Conservation (phyloP, 2,888 invertebrate species). For the Oligia latruncula region DNA sequence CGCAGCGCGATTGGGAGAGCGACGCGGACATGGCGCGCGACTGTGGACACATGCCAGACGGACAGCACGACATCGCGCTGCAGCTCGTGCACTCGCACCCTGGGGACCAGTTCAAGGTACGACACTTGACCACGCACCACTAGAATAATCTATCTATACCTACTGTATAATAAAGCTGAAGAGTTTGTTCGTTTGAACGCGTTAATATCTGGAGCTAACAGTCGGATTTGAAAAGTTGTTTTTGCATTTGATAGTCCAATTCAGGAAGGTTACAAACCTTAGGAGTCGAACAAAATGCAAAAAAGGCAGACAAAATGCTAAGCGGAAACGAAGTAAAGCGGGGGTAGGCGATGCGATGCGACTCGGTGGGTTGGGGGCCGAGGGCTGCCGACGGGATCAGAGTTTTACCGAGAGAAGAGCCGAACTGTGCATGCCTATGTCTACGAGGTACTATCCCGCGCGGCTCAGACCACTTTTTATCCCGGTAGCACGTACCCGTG, state of each 20-base stretch:
- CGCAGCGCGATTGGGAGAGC: conserved; percentile 93
- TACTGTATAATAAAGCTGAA: not conserved
- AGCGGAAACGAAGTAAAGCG: not conserved
- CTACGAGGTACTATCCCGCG: too few relatives aligned
- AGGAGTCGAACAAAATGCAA: not conserved
- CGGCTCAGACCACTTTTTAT: not conserved
- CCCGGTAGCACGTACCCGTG: not conserved
- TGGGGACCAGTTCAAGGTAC: conserved; percentile 92
- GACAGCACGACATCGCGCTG: conserved; percentile 92
- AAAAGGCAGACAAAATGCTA: not conserved
- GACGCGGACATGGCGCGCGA: conserved; percentile 88
- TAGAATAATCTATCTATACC: not conserved
- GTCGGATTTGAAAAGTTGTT: not conserved
- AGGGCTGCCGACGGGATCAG: too few relatives aligned
- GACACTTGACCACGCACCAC: not conserved
- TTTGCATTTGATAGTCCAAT: not conserved
- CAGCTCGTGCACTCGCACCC: conserved; percentile 92
- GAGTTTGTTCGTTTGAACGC: not conserved
- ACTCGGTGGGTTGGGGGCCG: not conserved
- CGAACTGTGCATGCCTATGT: too few relatives aligned
- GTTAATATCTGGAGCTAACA: not conserved
- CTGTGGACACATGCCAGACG: conserved; percentile 61
- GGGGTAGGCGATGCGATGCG: not conserved
- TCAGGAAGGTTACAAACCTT: not conserved
- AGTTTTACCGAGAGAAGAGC: too few relatives aligned